Evolutionary conservation across 2,888 invertebrate species (phyloP).

Genomic region (Philhelius pedissequus): DNA sequence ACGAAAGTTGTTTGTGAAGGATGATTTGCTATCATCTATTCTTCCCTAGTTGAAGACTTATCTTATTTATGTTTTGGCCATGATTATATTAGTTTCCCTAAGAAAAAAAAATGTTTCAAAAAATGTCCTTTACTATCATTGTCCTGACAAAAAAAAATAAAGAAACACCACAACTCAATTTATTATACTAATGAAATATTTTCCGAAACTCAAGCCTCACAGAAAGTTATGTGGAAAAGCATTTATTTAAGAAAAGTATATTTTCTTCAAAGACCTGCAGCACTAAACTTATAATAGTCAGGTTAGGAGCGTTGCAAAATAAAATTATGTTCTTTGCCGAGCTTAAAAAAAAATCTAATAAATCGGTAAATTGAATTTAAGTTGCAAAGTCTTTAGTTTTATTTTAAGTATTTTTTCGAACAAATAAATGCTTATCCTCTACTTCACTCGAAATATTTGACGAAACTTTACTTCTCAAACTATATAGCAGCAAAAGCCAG

Average conservation of each 20-base stretch:
- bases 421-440: too few relatives aligned
- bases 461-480: background rate
- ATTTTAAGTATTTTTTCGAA: too few relatives aligned
- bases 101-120: background rate
- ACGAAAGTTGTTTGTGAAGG: background rate
- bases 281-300: background rate
- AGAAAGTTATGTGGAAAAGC: constrained; percentile 41
- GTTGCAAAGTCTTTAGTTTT: too few relatives aligned
- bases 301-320: background rate
- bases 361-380: too few relatives aligned
- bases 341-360: too few relatives aligned
- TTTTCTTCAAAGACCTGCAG: constrained; percentile 24
- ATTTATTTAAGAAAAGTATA: constrained; percentile 26
- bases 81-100: background rate
- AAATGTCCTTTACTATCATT: constrained; percentile 11
- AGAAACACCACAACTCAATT: constrained; percentile 46
- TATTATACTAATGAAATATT: constrained; percentile 49
- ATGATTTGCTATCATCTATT: background rate
- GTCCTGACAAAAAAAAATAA: constrained; percentile 5
- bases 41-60: background rate
- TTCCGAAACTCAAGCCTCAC: constrained; percentile 26
- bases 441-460: too few relatives aligned
- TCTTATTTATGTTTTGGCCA: background rate
- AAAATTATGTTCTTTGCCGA: background rate
- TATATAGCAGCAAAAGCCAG: background rate